phyloP scores from a whole-genome alignment of 2,888 invertebrate species.

The Ophion slaviceki region DNA sequence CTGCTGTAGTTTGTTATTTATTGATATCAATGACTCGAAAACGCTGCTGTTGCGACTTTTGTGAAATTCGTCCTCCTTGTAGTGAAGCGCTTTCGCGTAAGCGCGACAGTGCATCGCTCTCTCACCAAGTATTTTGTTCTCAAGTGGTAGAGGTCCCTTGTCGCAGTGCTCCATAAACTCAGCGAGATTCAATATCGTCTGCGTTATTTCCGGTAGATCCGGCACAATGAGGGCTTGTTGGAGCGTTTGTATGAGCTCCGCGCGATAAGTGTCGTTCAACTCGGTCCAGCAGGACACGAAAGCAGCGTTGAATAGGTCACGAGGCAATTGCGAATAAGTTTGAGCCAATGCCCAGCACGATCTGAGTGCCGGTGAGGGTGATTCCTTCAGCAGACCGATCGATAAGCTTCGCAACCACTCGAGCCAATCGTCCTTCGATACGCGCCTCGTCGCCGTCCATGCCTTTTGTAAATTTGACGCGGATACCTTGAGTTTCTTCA shows the following conservation, averaged over 20 bases:
- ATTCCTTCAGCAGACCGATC: slow-evolving; percentile 96
- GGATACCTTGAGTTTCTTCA: slow-evolving; percentile 92
- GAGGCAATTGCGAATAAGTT: slow-evolving; percentile 96
- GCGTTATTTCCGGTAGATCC: slow-evolving; percentile 97
- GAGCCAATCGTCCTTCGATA: slow-evolving; percentile 99
- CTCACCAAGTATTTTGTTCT: slow-evolving; percentile 94
- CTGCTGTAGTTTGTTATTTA: slow-evolving; percentile 99
- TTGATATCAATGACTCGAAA: slow-evolving; percentile 96
- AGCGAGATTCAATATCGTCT: slow-evolving; percentile 97
- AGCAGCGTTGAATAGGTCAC: slow-evolving; percentile 98
- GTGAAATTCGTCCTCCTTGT: slow-evolving; percentile 97
- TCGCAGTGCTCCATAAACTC: slow-evolving; percentile 99
- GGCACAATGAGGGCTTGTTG: slow-evolving; percentile 96
- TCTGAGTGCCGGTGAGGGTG: slow-evolving; percentile 96
- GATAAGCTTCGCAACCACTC: slow-evolving; percentile 97
- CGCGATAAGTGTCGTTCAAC: slow-evolving; percentile 91
- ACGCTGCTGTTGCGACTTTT: slow-evolving; percentile 92
- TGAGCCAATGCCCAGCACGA: slow-evolving; percentile 97
- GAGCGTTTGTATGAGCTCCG: slow-evolving; percentile 93
- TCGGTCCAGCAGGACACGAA: slow-evolving; percentile 99
- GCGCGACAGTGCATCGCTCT: slow-evolving; percentile 97
- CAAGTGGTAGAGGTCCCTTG: slow-evolving; percentile 95
- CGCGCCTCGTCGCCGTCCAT: slow-evolving; percentile 96
- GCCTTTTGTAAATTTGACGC: slow-evolving; percentile 93
- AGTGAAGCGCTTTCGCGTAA: slow-evolving; percentile 93